Percentiles rank a stretch among this genome's conserved stretches.
Evolutionary conservation across 2,113 vertebrate species (phyloP).

Genomic region (Rhynchopsitta pachyrhyncha): DNA sequence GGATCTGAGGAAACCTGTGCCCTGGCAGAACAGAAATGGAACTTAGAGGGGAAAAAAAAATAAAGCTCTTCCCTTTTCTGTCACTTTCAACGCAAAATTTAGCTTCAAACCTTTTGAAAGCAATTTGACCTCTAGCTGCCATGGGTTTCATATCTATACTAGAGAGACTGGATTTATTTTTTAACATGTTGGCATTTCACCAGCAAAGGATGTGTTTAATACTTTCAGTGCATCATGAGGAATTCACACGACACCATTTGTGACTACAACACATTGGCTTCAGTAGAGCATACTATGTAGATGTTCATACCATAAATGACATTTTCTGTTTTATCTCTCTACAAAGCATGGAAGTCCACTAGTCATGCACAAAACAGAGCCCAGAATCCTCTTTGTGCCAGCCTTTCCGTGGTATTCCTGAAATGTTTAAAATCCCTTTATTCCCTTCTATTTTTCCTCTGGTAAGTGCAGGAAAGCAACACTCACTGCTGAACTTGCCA

Average conservation of each 20-base stretch:
- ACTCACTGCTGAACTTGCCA: not conserved
- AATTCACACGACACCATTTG: not conserved
- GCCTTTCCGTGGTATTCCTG: not conserved
- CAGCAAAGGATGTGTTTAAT: not conserved
- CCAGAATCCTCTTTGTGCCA: not conserved
- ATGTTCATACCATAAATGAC: not conserved
- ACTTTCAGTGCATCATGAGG: not conserved
- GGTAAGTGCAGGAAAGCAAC: not conserved
- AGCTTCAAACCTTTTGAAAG: not conserved
- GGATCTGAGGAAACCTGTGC: not conserved
- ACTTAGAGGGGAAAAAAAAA: not conserved
- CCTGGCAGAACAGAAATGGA: accelerated
- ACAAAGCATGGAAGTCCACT: not conserved
- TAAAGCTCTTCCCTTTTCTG: not conserved
- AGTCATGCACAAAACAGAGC: not conserved
- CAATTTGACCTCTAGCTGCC: not conserved
- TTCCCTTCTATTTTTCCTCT: not conserved
- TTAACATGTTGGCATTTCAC: not conserved
- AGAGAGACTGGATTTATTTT: not conserved
- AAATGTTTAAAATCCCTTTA: not conserved
- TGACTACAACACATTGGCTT: not conserved
- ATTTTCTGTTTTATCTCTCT: not conserved
- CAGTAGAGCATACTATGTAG: not conserved
- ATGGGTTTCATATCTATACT: accelerated
- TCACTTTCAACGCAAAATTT: not conserved